Evolutionary conservation across 2,888 invertebrate genomes (phyloP).

Genomic region (Notodonta dromedarius): DNA sequence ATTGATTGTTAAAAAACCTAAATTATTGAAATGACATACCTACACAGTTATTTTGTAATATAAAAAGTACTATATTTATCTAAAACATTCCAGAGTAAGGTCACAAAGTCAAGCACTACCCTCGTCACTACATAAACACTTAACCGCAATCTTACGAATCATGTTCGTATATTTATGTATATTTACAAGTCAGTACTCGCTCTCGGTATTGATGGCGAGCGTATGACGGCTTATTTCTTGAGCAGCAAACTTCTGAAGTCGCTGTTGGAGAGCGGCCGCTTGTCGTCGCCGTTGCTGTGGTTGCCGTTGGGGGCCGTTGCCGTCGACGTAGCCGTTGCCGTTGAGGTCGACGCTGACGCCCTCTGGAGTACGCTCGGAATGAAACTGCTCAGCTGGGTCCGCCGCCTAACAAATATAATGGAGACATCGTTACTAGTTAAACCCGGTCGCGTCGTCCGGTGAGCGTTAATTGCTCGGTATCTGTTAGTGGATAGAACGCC

Average conservation of each 20-base stretch:
- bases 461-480: too few relatives aligned
- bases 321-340: conserved; percentile 21
- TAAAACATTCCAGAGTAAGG: too few relatives aligned
- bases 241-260: conserved; percentile 84
- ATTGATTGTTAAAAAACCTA: too few relatives aligned
- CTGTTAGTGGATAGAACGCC: too few relatives aligned
- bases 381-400: conserved; percentile 77
- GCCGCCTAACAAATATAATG: conserved; percentile 55
- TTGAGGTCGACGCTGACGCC: conserved; percentile 43
- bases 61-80: too few relatives aligned
- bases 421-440: neutral
- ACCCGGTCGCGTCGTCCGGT: too few relatives aligned
- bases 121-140: too few relatives aligned
- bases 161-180: conserved; percentile 1
- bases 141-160: neutral
- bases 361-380: conserved; percentile 75
- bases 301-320: conserved; percentile 35
- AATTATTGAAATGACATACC: too few relatives aligned
- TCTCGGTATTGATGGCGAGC: neutral
- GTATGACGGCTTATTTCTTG: conserved; percentile 47
- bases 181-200: conserved; percentile 5
- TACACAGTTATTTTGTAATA: too few relatives aligned
- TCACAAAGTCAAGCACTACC: too few relatives aligned
- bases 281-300: conserved; percentile 41
- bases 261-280: conserved; percentile 73